Percentiles rank a stretch among this genome's conserved stretches.
Evolutionary conservation across 2,113 vertebrate genomes (phyloP).

Genomic region (Brienomyrus brachyistius): DNA sequence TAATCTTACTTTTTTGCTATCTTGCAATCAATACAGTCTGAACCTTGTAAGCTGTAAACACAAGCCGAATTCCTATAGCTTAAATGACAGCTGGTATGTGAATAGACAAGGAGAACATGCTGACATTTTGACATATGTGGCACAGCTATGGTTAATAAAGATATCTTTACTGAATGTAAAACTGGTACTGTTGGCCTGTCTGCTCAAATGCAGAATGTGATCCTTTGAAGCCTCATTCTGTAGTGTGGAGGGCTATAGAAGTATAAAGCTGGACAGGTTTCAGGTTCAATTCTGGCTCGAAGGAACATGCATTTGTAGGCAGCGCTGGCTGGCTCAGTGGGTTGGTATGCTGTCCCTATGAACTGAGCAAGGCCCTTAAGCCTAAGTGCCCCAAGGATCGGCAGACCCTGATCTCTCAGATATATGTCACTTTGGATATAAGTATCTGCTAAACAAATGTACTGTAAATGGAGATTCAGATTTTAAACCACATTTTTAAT

Average conservation of each 20-base stretch:
- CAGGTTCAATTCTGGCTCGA: neutral
- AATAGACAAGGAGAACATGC: neutral
- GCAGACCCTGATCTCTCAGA: neutral
- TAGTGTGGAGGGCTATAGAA: neutral
- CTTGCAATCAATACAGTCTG: neutral
- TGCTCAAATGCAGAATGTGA: neutral
- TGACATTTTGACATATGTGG: neutral
- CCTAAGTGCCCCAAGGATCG: neutral
- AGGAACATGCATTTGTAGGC: neutral
- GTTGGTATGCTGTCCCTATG: neutral
- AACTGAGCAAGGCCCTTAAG: neutral
- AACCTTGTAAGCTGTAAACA: neutral
- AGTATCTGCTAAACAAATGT: neutral
- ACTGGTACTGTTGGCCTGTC: neutral
- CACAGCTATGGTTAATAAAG: neutral
- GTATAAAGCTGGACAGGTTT: neutral
- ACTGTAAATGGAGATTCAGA: neutral
- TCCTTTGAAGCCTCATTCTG: neutral
- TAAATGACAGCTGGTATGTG: neutral
- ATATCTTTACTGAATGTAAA: neutral
- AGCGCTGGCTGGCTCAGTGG: neutral
- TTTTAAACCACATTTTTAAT: neutral
- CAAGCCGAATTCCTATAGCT: neutral
- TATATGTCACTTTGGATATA: neutral
- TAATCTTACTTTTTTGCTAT: neutral